Conservation (phyloP, 53 echinoderm and acorn worm species). For the Crossaster papposus region DNA sequence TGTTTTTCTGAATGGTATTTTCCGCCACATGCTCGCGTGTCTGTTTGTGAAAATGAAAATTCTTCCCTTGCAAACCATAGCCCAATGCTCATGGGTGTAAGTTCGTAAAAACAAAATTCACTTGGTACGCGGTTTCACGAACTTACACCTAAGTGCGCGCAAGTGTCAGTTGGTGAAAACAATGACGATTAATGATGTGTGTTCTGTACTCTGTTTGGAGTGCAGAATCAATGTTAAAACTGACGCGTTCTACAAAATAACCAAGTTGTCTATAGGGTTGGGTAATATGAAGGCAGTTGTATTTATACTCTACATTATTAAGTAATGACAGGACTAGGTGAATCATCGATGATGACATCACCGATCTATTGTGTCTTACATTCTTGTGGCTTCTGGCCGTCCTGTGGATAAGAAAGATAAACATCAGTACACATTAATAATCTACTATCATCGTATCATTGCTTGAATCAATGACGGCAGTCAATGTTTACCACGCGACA, state of each 20-base stretch:
- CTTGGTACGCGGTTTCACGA: no score
- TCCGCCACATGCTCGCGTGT: no score
- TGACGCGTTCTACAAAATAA: neutral
- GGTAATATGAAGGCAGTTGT: slow-evolving; percentile 9
- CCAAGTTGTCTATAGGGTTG: slow-evolving; percentile 1
- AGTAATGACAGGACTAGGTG: neutral
- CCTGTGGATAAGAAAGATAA: slow-evolving; percentile 49
- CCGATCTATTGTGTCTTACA: slow-evolving; percentile 76
- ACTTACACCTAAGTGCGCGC: no score
- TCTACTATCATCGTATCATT: neutral
- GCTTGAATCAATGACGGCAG: no score
- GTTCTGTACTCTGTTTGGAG: neutral
- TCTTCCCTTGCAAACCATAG: no score
- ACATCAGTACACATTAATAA: neutral
- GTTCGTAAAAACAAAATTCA: no score
- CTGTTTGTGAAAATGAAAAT: no score
- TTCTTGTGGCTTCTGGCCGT: slow-evolving; percentile 79
- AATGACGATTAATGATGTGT: no score
- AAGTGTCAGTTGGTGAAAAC: no score
- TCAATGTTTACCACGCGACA: no score
- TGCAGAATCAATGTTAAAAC: slow-evolving; percentile 1
- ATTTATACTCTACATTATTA: neutral
- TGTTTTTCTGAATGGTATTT: no score
- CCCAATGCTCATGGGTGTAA: no score
- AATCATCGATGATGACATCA: neutral